These are phyloP conservation scores for Microcebus murinus DNA, from an alignment of 2,113 vertebrate species.

Conservation along the genomic window DNA sequence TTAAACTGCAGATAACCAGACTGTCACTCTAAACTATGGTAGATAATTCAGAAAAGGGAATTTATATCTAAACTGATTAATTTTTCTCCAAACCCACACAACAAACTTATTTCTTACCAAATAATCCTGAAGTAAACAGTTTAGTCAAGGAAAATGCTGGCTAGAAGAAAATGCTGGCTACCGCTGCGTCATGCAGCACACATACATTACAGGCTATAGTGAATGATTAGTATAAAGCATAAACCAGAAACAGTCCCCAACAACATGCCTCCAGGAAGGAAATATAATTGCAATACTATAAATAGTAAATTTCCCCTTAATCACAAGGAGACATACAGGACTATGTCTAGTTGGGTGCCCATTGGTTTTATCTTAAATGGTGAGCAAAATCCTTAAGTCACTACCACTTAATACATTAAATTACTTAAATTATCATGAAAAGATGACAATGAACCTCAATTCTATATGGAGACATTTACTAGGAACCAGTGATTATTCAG, in stretches of 20 bases:
- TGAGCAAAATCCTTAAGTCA: slow-evolving; percentile 14
- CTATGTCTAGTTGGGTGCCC: neutral
- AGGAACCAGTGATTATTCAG: neutral
- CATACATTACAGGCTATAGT: no score
- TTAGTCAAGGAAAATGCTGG: neutral
- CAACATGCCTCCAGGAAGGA: neutral
- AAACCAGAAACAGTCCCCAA: no score
- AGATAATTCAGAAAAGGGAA: slow-evolving; percentile 26
- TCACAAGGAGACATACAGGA: slow-evolving; percentile 16
- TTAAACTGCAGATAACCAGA: neutral
- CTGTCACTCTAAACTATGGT: neutral
- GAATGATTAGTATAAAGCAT: no score
- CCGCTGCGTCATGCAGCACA: no score
- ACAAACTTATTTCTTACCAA: slow-evolving; percentile 37
- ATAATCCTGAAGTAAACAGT: slow-evolving; percentile 7
- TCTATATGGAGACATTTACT: neutral
- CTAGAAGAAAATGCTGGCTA: no score
- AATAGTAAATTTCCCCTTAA: slow-evolving; percentile 1
- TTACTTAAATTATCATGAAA: neutral
- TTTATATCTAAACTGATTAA: slow-evolving; percentile 13
- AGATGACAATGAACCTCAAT: neutral
- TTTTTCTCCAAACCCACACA: slow-evolving; percentile 24
- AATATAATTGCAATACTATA: neutral
- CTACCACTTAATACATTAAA: neutral
- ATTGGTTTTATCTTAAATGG: slow-evolving; percentile 3